A percentile compares a stretch with the other conserved stretches of the same genome.
Evolutionary conservation across 2,113 vertebrate genomes (phyloP).

Genomic region (Thryonomys swinderianus): DNA sequence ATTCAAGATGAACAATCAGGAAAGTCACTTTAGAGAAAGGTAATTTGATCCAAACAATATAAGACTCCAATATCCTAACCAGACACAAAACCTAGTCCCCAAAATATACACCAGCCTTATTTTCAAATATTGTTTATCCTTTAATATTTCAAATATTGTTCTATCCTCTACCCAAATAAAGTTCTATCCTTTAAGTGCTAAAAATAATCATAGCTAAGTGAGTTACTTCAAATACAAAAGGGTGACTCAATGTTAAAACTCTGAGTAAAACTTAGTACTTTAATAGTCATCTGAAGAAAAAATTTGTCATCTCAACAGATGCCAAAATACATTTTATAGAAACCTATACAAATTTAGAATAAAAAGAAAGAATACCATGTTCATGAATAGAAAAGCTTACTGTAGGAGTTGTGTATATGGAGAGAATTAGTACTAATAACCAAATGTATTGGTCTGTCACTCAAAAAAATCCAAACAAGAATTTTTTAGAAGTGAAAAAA

Average conservation of each 20-base stretch:
- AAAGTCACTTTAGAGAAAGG: neutral
- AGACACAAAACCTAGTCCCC: neutral
- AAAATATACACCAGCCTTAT: neutral
- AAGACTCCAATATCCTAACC: neutral
- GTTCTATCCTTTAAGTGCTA: neutral
- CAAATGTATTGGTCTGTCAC: neutral
- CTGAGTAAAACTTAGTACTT: neutral
- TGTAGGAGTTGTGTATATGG: neutral
- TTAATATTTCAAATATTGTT: no score
- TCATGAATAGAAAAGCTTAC: neutral
- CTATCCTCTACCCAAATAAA: no score
- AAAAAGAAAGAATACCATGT: neutral
- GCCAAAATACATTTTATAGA: neutral
- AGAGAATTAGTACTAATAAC: neutral
- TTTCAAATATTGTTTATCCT: neutral
- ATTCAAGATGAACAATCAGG: neutral
- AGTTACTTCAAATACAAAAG: conserved; percentile 4
- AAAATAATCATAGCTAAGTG: neutral
- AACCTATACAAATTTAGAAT: neutral
- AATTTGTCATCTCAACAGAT: neutral
- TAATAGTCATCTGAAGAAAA: neutral
- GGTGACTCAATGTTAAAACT: neutral
- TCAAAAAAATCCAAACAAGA: neutral
- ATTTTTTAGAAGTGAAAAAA: neutral
- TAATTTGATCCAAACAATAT: neutral